Base-by-base conservation (phyloP, 2,888 invertebrate genomes). In the Agonopterix alstromeriana region DNA sequence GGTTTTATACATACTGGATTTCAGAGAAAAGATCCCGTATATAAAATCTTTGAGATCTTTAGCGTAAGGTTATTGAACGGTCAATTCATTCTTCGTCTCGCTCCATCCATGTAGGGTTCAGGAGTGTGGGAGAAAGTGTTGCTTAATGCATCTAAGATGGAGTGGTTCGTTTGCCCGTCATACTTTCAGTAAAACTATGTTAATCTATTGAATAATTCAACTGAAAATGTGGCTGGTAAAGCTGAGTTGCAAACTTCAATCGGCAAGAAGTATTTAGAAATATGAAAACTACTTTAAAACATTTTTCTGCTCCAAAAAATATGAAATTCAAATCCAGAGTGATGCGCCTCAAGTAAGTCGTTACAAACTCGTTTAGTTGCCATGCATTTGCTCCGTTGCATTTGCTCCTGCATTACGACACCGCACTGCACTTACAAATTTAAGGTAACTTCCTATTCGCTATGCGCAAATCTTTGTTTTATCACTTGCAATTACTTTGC, bases 301-400 rank as follows among this genome's bases (percentile, higher is more conserved):
- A 38, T 38, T 53, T 50, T 47, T 47, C 45, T 38, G 42, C 48
- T 43, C n/a, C 46, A 38, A 50, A 27, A 27, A 50, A 73, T 71
- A 70, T 74, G 69, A 74, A 74, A 71, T 74, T 73, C 67, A 73
- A 68, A 73, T 71, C 55, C 53, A 48, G 56, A 63, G 61, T 66
- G 74, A 72, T 73, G 72, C 67, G 67, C 67, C 66, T 70, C 65
- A 58, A 60, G 60, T 58, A 69, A 73, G 72, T 75, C 76, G 73
- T 77, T 74, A 75, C 70, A 72, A 74, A 73, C 73, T 75, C 75
- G 71, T 77, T 75, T 73, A 66, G 70, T 68, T 69, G 60, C 9
- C 9, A 62, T 51, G 53, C 54, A 54, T 55, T 54, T 52, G 45
- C 53, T 48, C 48, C 42, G 11, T 45, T 49, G 45, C 46, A 43